Evolutionary conservation across 2,797 vertebrate genomes (phyloP), one percentile per base, ranked within the genome.

Genomic region (Intellagama lesueurii): DNA sequence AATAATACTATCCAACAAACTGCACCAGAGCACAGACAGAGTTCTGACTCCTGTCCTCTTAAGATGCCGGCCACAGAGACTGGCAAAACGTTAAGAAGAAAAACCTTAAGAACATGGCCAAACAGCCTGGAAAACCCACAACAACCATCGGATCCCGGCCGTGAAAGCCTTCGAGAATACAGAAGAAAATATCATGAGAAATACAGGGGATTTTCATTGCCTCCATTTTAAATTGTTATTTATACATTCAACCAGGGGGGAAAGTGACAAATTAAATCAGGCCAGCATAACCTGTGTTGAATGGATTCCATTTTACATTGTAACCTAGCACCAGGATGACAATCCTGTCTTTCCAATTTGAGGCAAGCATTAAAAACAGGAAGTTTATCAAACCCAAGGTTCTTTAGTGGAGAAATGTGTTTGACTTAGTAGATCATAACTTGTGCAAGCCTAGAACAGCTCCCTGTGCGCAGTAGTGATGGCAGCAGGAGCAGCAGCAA

Each of bases 161-260:
- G 3, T 40, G 40, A 40, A 40, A 40, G 40, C 40, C 40, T 40
- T 40, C 40, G 40, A 40, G 40, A 40, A 40, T 40, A 40, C 40
- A 40, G 40, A 40, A 40, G 40, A 40, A 40, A 40, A 40, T 40
- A 40, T 2, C 52, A 56, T 56, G 52, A 56, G 52, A 56, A 56
- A 56, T 14, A 56, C 14, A 14, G 9, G 52, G 9, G 14, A 32
- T 28, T 40, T 86, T 32, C 35, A 16, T 14, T 83, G 47, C 87
- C 32, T 72, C 87, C 87, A 56, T 16, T 0, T 0, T 72, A 0
- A 12, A 17, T 64, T 64, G 22, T 64, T 19, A 11, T 64, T 3
- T 91, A 92, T 86, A 79, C 76, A 40, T n/a, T 92, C 16, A n/a
- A 7, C 1, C 72, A 72, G 1, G 32, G 72, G 26, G 90, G 66